Evolutionary conservation across 2,113 vertebrate species (phyloP).

Genomic region (Pyrgilauda ruficollis): DNA sequence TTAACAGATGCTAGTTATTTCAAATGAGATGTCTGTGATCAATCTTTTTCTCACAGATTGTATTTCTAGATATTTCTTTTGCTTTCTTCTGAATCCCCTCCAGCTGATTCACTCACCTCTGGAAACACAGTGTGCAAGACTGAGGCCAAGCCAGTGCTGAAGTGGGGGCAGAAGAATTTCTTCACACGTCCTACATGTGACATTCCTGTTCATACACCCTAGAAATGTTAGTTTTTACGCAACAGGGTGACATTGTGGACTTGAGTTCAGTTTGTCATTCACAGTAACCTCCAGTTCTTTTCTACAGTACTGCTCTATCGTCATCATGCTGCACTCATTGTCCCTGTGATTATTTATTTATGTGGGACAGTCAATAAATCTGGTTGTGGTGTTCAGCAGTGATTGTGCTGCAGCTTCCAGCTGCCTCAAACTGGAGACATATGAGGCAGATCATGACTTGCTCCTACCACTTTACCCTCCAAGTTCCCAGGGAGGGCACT

Average conservation of each 20-base stretch:
- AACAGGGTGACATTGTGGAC: constrained; percentile 45
- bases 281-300: constrained; percentile 41
- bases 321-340: constrained; percentile 20
- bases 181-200: background rate
- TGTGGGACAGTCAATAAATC: constrained; percentile 34
- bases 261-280: constrained; percentile 39
- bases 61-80: constrained; percentile 39
- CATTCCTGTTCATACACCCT: constrained; percentile 13
- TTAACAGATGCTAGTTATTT: background rate
- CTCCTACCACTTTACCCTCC: background rate
- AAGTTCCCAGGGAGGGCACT: constrained; percentile 15
- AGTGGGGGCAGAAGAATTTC: background rate
- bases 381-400: background rate
- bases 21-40: background rate
- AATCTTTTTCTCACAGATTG: background rate
- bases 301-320: background rate
- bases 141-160: background rate
- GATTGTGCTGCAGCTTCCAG: background rate
- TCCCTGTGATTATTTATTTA: constrained; percentile 41
- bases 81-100: background rate
- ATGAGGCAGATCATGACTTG: background rate
- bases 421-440: background rate
- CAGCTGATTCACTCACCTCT: background rate
- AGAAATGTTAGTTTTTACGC: constrained; percentile 62
- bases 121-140: background rate